Conservation (phyloP, 1,140 invertebrate species). For the Cepaea nemoralis region DNA sequence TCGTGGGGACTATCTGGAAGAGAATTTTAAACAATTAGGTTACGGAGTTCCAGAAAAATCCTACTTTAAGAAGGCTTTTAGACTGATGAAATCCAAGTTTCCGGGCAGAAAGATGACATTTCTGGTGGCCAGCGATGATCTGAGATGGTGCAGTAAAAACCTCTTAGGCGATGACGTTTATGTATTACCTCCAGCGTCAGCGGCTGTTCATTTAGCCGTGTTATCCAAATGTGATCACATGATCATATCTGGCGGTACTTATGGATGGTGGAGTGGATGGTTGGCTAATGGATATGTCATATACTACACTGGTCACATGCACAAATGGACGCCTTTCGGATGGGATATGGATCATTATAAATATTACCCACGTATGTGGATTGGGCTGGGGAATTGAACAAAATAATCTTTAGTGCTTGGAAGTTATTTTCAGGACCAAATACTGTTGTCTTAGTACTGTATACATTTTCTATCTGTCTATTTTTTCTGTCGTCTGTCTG, state of each 20-base stretch:
- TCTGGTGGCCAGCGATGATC: conserved; percentile 54
- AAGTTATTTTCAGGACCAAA: too few relatives aligned
- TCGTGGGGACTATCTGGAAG: conserved; percentile 33
- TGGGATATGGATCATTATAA: conserved; percentile 43
- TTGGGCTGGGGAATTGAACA: conserved; percentile 46
- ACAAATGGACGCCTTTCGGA: conserved; percentile 39
- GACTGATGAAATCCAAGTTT: conserved; percentile 37
- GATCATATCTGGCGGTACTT: conserved; percentile 61
- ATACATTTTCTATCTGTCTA: too few relatives aligned
- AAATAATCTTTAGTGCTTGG: too few relatives aligned
- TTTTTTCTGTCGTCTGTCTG: too few relatives aligned
- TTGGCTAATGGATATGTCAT: conserved; percentile 59
- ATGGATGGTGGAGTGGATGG: conserved; percentile 66
- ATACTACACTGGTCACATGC: conserved; percentile 56
- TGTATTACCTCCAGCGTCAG: conserved; percentile 33
- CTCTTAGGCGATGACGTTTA: conserved; percentile 37
- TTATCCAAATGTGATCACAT: conserved; percentile 62
- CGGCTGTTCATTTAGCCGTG: conserved; percentile 63
- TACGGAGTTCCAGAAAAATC: conserved; percentile 23
- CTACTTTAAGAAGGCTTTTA: conserved; percentile 44
- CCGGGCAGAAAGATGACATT: conserved; percentile 38
- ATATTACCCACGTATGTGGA: conserved; percentile 56
- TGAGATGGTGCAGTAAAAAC: conserved; percentile 43
- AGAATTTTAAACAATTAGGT: neutral
- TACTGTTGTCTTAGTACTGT: too few relatives aligned